Percentiles rank a stretch among this genome's conserved stretches.
phyloP scores from a whole-genome alignment of 37 sponge, comb jelly and placozoan species.

The Mnemiopsis leidyi region DNA sequence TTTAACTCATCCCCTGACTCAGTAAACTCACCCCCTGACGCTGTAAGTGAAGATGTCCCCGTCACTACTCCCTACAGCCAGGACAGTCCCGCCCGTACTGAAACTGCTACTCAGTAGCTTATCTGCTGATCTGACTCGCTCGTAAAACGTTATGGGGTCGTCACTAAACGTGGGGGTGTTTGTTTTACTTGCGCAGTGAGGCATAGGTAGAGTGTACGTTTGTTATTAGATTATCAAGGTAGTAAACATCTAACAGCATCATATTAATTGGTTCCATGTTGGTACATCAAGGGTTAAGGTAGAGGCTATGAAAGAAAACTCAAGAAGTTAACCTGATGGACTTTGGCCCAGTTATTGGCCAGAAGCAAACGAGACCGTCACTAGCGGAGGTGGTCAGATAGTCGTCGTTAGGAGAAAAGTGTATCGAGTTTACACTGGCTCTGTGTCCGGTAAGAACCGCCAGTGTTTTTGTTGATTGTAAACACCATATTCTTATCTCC shows the following conservation, averaged over 20 bases:
- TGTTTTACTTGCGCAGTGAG: too few relatives aligned
- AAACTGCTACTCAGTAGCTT: conserved; percentile 32
- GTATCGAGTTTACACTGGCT: conserved; percentile 1
- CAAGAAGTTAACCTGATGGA: not conserved
- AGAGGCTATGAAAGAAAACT: too few relatives aligned
- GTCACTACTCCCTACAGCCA: conserved; percentile 32
- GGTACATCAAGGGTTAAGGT: too few relatives aligned
- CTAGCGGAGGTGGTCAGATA: conserved; percentile 30
- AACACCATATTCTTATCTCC: conserved; percentile 56
- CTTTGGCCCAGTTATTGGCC: conserved; percentile 31
- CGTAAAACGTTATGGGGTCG: conserved; percentile 35
- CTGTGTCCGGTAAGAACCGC: conserved; percentile 34
- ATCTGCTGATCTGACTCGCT: not conserved
- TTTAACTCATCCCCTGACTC: too few relatives aligned
- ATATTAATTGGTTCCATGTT: too few relatives aligned
- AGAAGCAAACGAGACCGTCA: conserved; percentile 50
- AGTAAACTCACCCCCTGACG: conserved; percentile 1
- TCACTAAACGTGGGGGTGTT: too few relatives aligned
- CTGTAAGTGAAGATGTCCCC: conserved; percentile 61
- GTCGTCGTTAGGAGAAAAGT: conserved; percentile 52
- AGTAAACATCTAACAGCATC: too few relatives aligned
- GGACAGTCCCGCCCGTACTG: conserved; percentile 44
- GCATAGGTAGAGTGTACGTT: too few relatives aligned
- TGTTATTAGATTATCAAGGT: too few relatives aligned
- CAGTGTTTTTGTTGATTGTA: not conserved